A percentile compares a stretch with the other conserved stretches of the same genome.
phyloP scores from a whole-genome alignment of 1,140 invertebrate species.

The Dreissena polymorpha region DNA sequence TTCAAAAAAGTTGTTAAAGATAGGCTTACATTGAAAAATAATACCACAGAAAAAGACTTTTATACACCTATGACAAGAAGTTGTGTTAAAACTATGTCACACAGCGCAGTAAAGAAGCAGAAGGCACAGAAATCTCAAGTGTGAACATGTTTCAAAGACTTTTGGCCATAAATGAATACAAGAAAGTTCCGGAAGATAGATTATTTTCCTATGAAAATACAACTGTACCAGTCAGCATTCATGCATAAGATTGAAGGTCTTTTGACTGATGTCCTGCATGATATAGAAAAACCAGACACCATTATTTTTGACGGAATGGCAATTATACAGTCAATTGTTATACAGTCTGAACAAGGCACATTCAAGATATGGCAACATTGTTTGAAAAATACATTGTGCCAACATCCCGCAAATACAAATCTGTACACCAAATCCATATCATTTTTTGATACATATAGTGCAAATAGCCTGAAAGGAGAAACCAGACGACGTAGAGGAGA shows the following conservation, averaged over 20 bases:
- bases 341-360: neutral
- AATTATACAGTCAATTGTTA: constrained; percentile 1
- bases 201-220: constrained; percentile 10
- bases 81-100: no score
- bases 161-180: constrained; percentile 2
- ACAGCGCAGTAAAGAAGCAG: no score
- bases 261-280: neutral
- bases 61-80: no score
- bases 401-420: neutral
- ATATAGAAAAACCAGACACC: neutral
- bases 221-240: neutral
- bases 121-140: no score
- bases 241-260: neutral
- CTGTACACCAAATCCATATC: neutral
- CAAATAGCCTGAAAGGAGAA: neutral
- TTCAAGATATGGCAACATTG: neutral
- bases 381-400: neutral
- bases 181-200: neutral
- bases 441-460: neutral
- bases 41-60: no score
- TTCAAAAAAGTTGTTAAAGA: no score
- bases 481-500: neutral
- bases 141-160: neutral
- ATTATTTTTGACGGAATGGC: neutral
- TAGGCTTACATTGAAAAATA: no score